These are phyloP conservation scores for Melipona bicolor DNA, from an alignment of 2,888 invertebrate species.

Conservation along the genomic window DNA sequence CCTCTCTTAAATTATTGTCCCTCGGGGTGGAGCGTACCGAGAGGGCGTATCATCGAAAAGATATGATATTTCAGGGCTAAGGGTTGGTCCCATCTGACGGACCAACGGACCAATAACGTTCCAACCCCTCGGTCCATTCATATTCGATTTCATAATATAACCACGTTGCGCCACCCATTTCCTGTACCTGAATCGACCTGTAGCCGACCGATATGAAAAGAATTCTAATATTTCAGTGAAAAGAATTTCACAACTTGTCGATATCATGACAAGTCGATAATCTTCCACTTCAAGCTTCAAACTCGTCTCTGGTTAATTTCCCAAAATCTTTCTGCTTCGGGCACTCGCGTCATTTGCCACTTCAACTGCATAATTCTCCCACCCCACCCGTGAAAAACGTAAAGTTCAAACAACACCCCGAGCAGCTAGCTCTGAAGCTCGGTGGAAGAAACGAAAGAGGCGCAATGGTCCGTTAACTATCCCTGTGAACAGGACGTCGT, in stretches of 20 bases:
- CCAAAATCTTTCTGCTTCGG: neutral
- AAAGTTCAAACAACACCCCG: neutral
- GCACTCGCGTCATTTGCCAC: neutral
- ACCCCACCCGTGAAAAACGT: neutral
- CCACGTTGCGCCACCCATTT: conserved; percentile 54
- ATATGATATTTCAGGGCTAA: conserved; percentile 79
- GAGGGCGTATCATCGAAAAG: conserved; percentile 80
- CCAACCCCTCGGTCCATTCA: conserved; percentile 62
- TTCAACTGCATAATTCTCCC: neutral
- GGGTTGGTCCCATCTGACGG: conserved; percentile 64
- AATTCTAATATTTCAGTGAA: no score
- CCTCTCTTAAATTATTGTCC: conserved; percentile 70
- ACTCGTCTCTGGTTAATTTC: neutral
- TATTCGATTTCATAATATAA: conserved; percentile 73
- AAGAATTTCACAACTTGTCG: no score
- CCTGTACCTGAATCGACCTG: neutral
- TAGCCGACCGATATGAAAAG: neutral
- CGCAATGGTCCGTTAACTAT: neutral
- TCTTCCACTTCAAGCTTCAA: no score
- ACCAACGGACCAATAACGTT: conserved; percentile 73
- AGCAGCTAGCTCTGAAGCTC: neutral
- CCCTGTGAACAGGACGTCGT: conserved; percentile 21
- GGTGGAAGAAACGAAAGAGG: neutral
- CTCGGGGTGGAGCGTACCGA: conserved; percentile 78
- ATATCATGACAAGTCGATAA: no score